Base-by-base conservation (phyloP, 1,140 invertebrate species). In the Oedothorax gibbosus region DNA sequence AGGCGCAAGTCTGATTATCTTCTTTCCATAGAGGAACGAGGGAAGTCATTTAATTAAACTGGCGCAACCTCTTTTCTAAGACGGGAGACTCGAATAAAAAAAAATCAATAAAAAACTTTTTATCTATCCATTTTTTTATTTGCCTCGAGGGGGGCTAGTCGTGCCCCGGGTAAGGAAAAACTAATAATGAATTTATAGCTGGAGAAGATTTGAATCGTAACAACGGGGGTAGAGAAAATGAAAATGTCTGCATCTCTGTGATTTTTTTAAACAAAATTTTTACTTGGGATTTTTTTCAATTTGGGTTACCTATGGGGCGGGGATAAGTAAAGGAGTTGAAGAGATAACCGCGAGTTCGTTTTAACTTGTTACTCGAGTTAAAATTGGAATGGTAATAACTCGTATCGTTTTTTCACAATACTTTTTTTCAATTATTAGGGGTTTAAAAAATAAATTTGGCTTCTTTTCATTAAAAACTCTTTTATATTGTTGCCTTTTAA, bases 121-220 rank as follows among this genome's bases (percentile, higher is more conserved):
- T 75, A 54, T 84, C 14, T 75, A 54, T 83, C 6, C 21, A 65
- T 83, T 65, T 84, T 12, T 66, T 35, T 76, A 20, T 80, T 14
- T 65, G 49, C 64, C 73, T 54, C 20, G 80, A 49, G 79, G 62
- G n/a, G n/a, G 51, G 20, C 71, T 51, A 7, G 20, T 12, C 53
- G 12, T 56, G 35, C 68, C 66, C 53, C 57, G 15, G 49, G 9
- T 56, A 14, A 64, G 69, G 68, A 82, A 82, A 82, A 82, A 82
- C 79, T 82, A 84, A 84, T 84, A 84, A 84, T 84, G 81, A 84
- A 84, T 84, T 84, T 84, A 84, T 84, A 84, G 81, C 50, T 50
- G 81, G 69, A 84, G 72, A 68, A 71, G 71, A 84, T 84, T 84
- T 75, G 71, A 84, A 84, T 84, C 71, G 81, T 53, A 79, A 66